Percentiles rank a stretch among this genome's conserved stretches.
Evolutionary conservation across 2,113 vertebrate genomes (phyloP).

Genomic region (Rhagologus leucostigma): DNA sequence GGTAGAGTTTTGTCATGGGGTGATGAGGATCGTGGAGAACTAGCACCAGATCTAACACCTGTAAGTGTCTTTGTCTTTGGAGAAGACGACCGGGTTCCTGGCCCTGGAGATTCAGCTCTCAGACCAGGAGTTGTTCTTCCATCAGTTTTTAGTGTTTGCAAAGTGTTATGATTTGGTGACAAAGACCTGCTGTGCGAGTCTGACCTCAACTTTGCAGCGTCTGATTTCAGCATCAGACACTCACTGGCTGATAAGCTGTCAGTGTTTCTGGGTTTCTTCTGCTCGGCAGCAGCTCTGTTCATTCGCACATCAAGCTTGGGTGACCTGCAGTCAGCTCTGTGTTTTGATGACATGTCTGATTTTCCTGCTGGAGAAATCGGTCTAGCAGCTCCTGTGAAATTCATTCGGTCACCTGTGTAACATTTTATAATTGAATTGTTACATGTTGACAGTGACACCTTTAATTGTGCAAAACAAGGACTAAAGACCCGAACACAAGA

Average conservation of each 20-base stretch:
- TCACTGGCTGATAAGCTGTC: slow-evolving; percentile 89
- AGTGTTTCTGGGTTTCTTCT: slow-evolving; percentile 81
- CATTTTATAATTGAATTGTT: slow-evolving; percentile 62
- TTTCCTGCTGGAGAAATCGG: slow-evolving; percentile 81
- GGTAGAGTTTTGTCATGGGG: slow-evolving; percentile 87
- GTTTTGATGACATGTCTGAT: slow-evolving; percentile 80
- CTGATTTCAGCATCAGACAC: slow-evolving; percentile 90
- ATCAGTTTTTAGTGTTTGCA: slow-evolving; percentile 92
- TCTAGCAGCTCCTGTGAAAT: slow-evolving; percentile 77
- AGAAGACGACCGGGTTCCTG: slow-evolving; percentile 88
- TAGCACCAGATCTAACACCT: slow-evolving; percentile 79
- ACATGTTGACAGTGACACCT: background rate
- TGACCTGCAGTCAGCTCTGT: slow-evolving; percentile 83
- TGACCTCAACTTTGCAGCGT: slow-evolving; percentile 90
- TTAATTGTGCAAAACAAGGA: background rate
- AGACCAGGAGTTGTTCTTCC: slow-evolving; percentile 80
- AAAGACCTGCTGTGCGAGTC: slow-evolving; percentile 96
- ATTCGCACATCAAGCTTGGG: slow-evolving; percentile 85
- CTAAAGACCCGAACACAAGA: background rate
- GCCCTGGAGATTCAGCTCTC: slow-evolving; percentile 90
- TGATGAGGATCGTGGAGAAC: slow-evolving; percentile 85
- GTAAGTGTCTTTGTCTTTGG: slow-evolving; percentile 89
- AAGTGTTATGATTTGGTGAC: slow-evolving; percentile 96
- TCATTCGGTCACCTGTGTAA: slow-evolving; percentile 87
- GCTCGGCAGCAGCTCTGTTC: slow-evolving; percentile 81